phyloP scores from a whole-genome alignment of 2,113 vertebrate species.

The Pedionomus torquatus region DNA sequence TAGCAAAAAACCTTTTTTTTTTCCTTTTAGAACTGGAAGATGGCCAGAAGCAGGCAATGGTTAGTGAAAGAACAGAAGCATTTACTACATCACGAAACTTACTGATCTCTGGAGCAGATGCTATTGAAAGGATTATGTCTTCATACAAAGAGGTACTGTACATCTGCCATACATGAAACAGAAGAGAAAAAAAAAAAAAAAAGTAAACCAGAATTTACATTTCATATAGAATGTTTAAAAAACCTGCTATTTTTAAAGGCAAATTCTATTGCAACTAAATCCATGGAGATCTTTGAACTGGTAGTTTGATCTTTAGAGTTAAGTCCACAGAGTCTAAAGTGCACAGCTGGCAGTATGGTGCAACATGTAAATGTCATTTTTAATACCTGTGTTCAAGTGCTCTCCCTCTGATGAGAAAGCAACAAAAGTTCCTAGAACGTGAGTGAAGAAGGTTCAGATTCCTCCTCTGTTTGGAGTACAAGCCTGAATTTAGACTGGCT shows the following conservation, averaged over 20 bases:
- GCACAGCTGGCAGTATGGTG: neutral
- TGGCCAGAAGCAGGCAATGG: conserved; percentile 89
- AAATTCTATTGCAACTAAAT: neutral
- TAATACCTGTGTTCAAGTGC: neutral
- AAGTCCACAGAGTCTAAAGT: neutral
- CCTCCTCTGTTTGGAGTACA: neutral
- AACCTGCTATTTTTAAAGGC: neutral
- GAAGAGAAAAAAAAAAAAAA: neutral
- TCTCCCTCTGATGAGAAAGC: neutral
- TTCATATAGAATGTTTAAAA: neutral
- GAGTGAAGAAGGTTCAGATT: neutral
- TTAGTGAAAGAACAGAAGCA: conserved; percentile 96
- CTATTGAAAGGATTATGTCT: conserved; percentile 98
- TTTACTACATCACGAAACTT: conserved; percentile 98
- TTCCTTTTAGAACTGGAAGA: conserved; percentile 84
- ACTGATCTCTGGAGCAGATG: conserved; percentile 91
- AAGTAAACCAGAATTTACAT: neutral
- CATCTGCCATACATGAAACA: neutral
- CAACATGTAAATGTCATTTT: neutral
- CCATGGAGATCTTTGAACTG: neutral
- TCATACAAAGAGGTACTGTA: conserved; percentile 96
- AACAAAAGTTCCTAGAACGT: neutral
- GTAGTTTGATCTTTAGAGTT: neutral
- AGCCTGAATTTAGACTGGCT: neutral
- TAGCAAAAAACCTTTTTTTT: neutral